Evolutionary conservation across 2,797 vertebrate genomes (phyloP).

Genomic region (Scomberomorus guttatus): DNA sequence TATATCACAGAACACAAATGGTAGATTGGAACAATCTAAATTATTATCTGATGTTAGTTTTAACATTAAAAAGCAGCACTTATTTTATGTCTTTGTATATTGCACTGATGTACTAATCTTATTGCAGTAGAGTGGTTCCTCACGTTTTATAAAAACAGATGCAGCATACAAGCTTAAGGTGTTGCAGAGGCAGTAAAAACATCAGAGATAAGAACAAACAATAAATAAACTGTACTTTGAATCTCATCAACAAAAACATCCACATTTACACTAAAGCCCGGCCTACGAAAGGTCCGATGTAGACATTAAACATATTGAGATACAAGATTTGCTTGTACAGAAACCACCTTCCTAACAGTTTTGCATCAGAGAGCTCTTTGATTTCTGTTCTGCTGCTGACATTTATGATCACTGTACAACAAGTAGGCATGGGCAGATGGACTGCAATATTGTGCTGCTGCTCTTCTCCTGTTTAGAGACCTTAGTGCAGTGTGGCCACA

Average conservation of each 20-base stretch:
- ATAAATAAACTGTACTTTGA: slow-evolving; percentile 48
- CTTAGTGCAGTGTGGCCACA: slow-evolving; percentile 34
- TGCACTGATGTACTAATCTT: slow-evolving; percentile 47
- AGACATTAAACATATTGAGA: slow-evolving; percentile 52
- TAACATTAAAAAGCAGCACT: slow-evolving; percentile 17
- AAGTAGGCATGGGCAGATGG: slow-evolving; percentile 55
- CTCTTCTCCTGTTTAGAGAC: slow-evolving; percentile 38
- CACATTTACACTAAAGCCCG: slow-evolving; percentile 27
- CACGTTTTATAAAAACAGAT: slow-evolving; percentile 58
- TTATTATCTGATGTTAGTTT: slow-evolving; percentile 6
- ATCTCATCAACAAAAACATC: slow-evolving; percentile 47
- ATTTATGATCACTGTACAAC: slow-evolving; percentile 64
- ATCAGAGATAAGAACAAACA: slow-evolving; percentile 65
- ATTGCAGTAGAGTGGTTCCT: slow-evolving; percentile 35
- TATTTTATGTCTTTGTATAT: slow-evolving; percentile 31
- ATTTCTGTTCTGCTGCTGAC: slow-evolving; percentile 64
- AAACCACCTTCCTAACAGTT: slow-evolving; percentile 55
- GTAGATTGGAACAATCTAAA: slow-evolving; percentile 13
- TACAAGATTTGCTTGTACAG: slow-evolving; percentile 39
- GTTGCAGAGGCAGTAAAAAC: slow-evolving; percentile 63
- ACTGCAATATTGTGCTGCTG: slow-evolving; percentile 22
- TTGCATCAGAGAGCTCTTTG: slow-evolving; percentile 59
- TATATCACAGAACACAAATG: background rate
- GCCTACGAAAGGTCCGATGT: slow-evolving; percentile 36
- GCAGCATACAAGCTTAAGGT: slow-evolving; percentile 61